Base-by-base conservation (phyloP, 1,140 invertebrate species). In the Drosophila oshimai region DNA sequence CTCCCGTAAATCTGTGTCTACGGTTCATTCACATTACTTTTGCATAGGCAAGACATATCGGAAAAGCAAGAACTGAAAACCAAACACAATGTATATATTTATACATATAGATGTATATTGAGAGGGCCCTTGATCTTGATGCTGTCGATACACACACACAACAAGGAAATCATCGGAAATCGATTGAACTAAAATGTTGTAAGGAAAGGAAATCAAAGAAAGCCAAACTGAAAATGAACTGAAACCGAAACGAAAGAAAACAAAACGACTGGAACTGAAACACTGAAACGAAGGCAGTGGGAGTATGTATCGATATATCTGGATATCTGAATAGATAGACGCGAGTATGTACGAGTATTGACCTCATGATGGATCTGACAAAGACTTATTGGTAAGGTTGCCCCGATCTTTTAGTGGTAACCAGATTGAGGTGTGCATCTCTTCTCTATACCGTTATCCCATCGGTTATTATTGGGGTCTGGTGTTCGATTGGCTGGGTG, bases 81-180 rank as follows among this genome's bases (percentile, higher is more conserved):
- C 36, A 72, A 72, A 72, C 20, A 50, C 18, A 64, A 46, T 45
- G 10, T 10, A 18, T 17, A 53, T 44, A 29, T 20, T 12, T 39
- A 47, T 39, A 62, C 13, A 46, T 47, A n/a, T 39, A 26, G 15
- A 50, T 45, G 17, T 50, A 46, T 73, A 72, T 75, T 75, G 72
- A 75, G 72, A 75, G 65, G 72, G 72, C 58, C 72, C 72, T 75
- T 75, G 72, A 58, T 75, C 44, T 75, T 73, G 26, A 53, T 58
- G 49, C 60, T 74, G 58, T 65, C 62, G 54, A 61, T 61, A 72
- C 68, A 71, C 69, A 72, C 33, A 70, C 34, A 70, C 65, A 69
- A 68, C 44, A 49, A 26, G 54, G 20, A 71, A 60, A 71, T 68
- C 6, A 54, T 54, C 6, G 29, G 37, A 22, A 71, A 60, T 44